Conservation (phyloP, 2,113 vertebrate species). For the Pitta sordida region DNA sequence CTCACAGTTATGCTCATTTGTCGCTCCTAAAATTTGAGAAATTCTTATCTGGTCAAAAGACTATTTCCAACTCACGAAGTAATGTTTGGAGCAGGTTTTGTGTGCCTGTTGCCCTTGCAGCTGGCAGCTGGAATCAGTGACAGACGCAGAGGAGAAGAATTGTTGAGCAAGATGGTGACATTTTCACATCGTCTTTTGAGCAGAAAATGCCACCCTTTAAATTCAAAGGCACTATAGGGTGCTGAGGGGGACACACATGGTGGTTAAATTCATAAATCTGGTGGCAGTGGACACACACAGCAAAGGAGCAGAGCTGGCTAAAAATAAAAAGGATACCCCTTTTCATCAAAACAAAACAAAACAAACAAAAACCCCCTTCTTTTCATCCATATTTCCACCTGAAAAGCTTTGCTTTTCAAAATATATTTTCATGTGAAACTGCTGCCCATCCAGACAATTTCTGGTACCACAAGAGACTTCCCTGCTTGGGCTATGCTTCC, state of each 20-base stretch:
- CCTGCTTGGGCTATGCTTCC: neutral
- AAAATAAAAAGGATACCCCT: neutral
- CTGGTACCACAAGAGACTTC: neutral
- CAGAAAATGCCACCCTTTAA: neutral
- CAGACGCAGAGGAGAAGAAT: neutral
- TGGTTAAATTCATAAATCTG: neutral
- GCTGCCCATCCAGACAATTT: neutral
- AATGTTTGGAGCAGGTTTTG: neutral
- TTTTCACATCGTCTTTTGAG: neutral
- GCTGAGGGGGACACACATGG: neutral
- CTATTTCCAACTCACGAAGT: too few species aligned
- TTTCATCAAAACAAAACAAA: neutral
- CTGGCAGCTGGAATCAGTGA: neutral
- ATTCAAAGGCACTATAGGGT: neutral
- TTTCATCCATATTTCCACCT: neutral
- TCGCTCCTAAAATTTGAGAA: neutral
- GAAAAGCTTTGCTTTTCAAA: neutral
- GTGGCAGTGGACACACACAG: neutral
- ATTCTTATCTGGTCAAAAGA: neutral
- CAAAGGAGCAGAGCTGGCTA: neutral
- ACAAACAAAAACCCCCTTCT: neutral
- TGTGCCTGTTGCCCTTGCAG: neutral
- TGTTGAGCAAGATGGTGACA: slow-evolving; percentile 4
- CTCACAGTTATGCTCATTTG: neutral
- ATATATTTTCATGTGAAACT: neutral